phyloP scores from a whole-genome alignment of 2,797 vertebrate species.

The Leptodactylus fallax region DNA sequence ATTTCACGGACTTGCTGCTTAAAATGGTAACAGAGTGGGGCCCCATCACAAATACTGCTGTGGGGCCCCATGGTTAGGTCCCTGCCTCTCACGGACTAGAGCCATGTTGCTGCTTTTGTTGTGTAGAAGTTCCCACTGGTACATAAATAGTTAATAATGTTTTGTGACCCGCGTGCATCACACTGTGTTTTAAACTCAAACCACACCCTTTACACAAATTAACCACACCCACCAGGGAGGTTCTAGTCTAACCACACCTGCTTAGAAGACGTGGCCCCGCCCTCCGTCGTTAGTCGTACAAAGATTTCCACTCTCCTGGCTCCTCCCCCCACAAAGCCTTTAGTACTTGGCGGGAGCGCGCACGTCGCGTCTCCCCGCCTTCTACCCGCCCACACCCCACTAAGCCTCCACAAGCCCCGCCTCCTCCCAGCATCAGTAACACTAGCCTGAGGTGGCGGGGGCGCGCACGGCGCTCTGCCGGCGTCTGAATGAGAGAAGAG shows the following conservation, averaged over 20 bases:
- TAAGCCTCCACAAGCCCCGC: background rate
- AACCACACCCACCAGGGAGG: conserved; percentile 2
- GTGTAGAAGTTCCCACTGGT: background rate
- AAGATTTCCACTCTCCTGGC: background rate
- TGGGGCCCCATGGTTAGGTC: no score
- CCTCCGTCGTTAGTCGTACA: background rate
- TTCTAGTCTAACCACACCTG: background rate
- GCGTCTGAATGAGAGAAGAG: conserved; percentile 48
- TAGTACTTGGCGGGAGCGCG: conserved; percentile 3
- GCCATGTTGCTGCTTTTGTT: background rate
- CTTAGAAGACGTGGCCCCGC: background rate
- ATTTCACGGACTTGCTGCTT: no score
- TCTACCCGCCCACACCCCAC: background rate
- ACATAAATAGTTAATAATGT: background rate
- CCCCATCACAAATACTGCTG: no score
- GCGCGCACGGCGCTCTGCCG: conserved; percentile 38
- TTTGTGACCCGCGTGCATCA: conserved; percentile 2
- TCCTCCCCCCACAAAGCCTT: background rate
- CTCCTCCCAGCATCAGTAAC: background rate
- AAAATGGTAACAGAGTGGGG: no score
- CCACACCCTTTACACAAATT: background rate
- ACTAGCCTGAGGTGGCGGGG: conserved; percentile 3
- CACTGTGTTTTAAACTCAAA: conserved; percentile 4
- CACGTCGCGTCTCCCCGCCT: conserved; percentile 1
- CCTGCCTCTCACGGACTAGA: no score